Evolutionary conservation across 2,797 vertebrate genomes (phyloP), one percentile per base, ranked within the genome.

Genomic region (Trachops cirrhosus): DNA sequence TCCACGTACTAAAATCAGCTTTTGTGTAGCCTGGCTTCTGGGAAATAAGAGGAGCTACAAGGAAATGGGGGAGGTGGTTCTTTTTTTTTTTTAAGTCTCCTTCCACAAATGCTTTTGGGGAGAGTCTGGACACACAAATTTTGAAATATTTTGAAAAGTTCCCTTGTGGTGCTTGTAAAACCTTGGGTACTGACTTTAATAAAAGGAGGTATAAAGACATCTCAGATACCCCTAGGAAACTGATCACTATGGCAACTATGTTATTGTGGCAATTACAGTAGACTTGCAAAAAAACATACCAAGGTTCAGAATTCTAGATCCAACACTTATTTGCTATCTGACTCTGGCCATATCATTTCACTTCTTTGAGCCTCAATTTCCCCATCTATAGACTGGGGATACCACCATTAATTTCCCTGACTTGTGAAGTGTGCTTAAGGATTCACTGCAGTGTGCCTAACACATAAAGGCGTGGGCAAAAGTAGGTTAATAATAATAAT

Each of bases 1-100:
- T 96, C 78, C 83, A 73, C 19, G 83, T 79, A 94, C 90, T 94
- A 95, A 96, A 97, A 97, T 93, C 87, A 89, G 79, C 89, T 57
- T 95, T 79, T 88, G 67, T 92, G 73, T 34, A 75, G 67, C 59
- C 64, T 73, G 77, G 89, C 71, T 93, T 68, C 86, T 68, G 64
- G 71, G 39, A 77, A 82, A 89, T 39, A 89, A 54, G n/a, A 89
- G 64, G 37, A 34, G 18, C 50, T 85, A 50, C 29, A 68, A 95
- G 59, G 74, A 95, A 84, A 90, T 48, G 50, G 67, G 39, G 11
- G 26, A 52, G 18, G 46, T n/a, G 79, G 67, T 62, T 41, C 52
- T 70, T 19, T 29, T 73, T 52, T 62, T 44, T 39, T 5, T 54
- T 44, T 46, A 29, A 57, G 64, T 89, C 48, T 82, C 62, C 34